phyloP scores from a whole-genome alignment of 2,113 vertebrate genomes.

The Hippocampus comes region DNA sequence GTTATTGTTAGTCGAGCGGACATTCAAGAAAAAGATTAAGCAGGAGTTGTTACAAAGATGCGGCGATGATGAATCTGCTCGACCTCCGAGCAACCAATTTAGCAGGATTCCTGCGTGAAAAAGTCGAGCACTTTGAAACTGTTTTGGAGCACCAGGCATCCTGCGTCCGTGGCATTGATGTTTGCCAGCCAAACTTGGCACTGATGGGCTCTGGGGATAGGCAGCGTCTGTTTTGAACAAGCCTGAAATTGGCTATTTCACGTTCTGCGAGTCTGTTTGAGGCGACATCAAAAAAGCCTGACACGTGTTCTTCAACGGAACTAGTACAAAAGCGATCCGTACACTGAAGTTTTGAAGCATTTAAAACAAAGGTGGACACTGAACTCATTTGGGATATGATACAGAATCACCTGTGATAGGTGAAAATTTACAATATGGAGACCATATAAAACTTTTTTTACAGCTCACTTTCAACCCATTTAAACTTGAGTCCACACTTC shows the following conservation, averaged over 20 bases:
- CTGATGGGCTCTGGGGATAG: background rate
- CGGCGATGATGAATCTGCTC: background rate
- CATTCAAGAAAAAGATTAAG: no score
- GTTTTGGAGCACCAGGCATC: background rate
- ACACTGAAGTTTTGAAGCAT: background rate
- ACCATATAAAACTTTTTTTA: background rate
- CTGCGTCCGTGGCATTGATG: constrained; percentile 7
- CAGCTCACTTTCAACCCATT: background rate
- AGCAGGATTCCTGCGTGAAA: background rate
- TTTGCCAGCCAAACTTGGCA: background rate
- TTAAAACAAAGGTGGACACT: background rate
- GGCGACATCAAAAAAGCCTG: constrained; percentile 3
- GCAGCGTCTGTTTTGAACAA: constrained; percentile 2
- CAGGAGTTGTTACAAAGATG: background rate
- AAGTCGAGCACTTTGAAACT: background rate
- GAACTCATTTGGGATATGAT: background rate
- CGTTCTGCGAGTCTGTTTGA: background rate
- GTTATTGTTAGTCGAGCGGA: no score
- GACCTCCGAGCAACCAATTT: background rate
- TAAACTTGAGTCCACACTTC: background rate
- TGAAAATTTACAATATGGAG: background rate
- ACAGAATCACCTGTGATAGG: background rate
- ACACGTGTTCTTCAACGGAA: constrained; percentile 4
- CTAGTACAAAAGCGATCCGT: background rate
- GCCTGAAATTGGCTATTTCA: constrained; percentile 14